These are phyloP conservation scores for Paedocypris micromegethes DNA, from an alignment of 2,797 vertebrate species.

Conservation along the genomic window DNA sequence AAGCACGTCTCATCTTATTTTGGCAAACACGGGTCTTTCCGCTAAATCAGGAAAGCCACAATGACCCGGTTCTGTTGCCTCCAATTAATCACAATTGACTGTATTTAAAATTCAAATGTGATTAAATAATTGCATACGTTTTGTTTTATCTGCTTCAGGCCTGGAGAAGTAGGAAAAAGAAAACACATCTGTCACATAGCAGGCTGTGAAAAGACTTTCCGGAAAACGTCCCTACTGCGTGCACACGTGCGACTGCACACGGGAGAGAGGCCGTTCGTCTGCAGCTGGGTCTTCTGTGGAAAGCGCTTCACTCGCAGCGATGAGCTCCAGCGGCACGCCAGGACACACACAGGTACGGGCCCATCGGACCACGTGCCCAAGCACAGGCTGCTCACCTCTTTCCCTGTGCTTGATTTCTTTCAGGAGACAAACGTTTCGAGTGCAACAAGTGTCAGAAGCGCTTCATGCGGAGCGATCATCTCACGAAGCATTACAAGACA, in stretches of 20 bases:
- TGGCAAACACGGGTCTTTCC: too few relatives aligned
- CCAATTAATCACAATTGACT: too few relatives aligned
- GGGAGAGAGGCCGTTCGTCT: slow-evolving; percentile 90
- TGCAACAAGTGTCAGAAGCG: slow-evolving; percentile 97
- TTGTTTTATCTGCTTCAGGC: slow-evolving; percentile 59
- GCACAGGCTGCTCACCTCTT: neutral
- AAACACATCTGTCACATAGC: slow-evolving; percentile 96
- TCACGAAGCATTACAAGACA: slow-evolving; percentile 98
- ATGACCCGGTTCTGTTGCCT: too few relatives aligned
- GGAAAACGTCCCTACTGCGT: slow-evolving; percentile 89
- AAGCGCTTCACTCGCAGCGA: slow-evolving; percentile 94
- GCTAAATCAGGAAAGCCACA: too few relatives aligned
- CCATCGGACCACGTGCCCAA: neutral
- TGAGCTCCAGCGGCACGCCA: slow-evolving; percentile 89
- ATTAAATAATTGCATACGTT: neutral
- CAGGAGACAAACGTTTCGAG: slow-evolving; percentile 97
- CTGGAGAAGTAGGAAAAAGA: slow-evolving; percentile 88
- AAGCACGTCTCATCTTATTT: too few relatives aligned
- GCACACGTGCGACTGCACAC: slow-evolving; percentile 94
- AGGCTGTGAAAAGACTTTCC: slow-evolving; percentile 91
- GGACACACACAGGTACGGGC: slow-evolving; percentile 87
- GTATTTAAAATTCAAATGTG: too few relatives aligned
- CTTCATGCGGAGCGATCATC: slow-evolving; percentile 97
- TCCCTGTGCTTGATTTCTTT: slow-evolving; percentile 18
- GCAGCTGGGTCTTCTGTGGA: slow-evolving; percentile 95